A percentile compares a stretch with the other conserved stretches of the same genome.
Conservation (phyloP, 2,113 vertebrate species). For the Sceloporus tristichus region DNA sequence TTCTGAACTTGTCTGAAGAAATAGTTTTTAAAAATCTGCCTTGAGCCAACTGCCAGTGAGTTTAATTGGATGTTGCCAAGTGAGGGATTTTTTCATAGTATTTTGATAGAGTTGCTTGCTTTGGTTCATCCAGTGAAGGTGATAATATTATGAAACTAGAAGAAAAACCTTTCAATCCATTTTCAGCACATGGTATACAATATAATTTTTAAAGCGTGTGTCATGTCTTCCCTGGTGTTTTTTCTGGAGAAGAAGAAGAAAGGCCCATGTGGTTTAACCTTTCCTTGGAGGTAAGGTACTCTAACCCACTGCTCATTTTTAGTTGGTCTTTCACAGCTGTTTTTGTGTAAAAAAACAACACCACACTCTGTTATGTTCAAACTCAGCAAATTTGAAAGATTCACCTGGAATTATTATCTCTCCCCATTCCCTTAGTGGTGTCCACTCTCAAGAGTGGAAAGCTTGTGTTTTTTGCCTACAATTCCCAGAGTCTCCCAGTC, state of each 20-base stretch:
- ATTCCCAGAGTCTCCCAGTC: too few relatives aligned
- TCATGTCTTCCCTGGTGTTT: background rate
- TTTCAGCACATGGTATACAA: background rate
- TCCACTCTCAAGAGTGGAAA: background rate
- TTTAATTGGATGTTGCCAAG: background rate
- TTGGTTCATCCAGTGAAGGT: background rate
- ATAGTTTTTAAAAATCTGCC: background rate
- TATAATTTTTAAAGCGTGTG: background rate
- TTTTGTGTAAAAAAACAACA: background rate
- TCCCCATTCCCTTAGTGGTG: background rate
- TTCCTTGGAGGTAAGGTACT: background rate
- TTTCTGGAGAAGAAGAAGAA: background rate
- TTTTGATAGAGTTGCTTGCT: background rate
- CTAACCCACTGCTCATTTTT: background rate
- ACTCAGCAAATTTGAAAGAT: background rate
- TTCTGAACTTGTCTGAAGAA: background rate
- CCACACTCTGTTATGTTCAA: background rate
- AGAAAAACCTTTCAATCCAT: background rate
- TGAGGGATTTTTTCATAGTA: background rate
- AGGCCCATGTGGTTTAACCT: background rate
- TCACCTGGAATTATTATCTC: background rate
- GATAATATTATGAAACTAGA: background rate
- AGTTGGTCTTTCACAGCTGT: background rate
- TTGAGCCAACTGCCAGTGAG: background rate
- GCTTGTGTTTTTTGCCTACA: too few relatives aligned